Evolutionary conservation across 2,797 vertebrate species (phyloP).

Genomic region (Poecilia gillii): DNA sequence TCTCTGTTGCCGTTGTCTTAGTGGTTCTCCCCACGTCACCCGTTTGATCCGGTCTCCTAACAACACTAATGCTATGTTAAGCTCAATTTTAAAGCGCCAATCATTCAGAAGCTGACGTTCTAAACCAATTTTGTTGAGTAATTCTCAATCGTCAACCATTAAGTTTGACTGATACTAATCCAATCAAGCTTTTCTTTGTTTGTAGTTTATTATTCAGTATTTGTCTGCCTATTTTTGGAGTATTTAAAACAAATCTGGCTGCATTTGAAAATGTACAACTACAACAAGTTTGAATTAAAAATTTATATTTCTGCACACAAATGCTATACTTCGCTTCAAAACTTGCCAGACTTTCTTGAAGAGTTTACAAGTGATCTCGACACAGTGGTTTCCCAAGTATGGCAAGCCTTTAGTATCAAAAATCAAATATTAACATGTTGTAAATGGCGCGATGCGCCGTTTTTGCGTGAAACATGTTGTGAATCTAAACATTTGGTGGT

Average conservation of each 20-base stretch:
- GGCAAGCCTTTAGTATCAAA: too few species aligned
- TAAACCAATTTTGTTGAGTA: neutral
- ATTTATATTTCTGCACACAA: neutral
- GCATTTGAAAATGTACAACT: neutral
- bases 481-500: too few species aligned
- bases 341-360: neutral
- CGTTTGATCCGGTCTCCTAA: constrained; percentile 48
- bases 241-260: neutral
- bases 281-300: neutral
- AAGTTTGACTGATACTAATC: neutral
- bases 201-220: constrained; percentile 25
- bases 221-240: neutral
- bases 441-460: too few species aligned
- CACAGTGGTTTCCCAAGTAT: neutral
- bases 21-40: constrained; percentile 16
- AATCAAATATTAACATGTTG: too few species aligned
- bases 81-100: constrained; percentile 31
- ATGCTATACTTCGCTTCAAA: neutral
- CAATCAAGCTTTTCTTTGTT: neutral
- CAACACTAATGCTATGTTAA: constrained; percentile 50
- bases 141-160: constrained; percentile 3
- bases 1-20: neutral
- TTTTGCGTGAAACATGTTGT: too few species aligned
- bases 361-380: neutral
- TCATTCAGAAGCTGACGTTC: constrained; percentile 19